Evolutionary conservation across 2,797 vertebrate species (phyloP).

Genomic region (Pseudomugil tenellus): DNA sequence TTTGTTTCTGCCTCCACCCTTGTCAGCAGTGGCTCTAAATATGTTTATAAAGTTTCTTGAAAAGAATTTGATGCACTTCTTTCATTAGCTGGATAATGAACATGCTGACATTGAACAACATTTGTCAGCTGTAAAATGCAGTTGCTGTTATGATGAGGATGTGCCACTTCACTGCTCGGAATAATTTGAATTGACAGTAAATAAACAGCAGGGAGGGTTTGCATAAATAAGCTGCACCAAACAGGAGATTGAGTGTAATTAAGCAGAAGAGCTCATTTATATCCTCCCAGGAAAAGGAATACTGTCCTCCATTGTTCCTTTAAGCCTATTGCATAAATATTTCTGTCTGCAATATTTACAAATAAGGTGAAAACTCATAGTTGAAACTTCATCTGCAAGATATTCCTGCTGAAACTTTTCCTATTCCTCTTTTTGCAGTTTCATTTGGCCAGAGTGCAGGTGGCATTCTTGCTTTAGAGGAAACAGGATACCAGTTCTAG

Average conservation of each 20-base stretch:
- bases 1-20: background rate
- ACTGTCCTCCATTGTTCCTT: slow-evolving; percentile 13
- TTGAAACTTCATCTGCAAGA: background rate
- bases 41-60: slow-evolving; percentile 1
- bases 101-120: background rate
- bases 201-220: slow-evolving; percentile 57
- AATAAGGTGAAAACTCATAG: background rate
- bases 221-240: slow-evolving; percentile 49
- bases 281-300: slow-evolving; percentile 14
- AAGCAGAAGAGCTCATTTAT: slow-evolving; percentile 40
- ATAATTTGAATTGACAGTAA: slow-evolving; percentile 48
- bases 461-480: background rate
- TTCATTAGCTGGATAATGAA: slow-evolving; percentile 19
- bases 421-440: too few species aligned
- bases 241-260: slow-evolving; percentile 48
- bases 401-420: background rate
- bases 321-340: background rate
- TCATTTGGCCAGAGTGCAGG: too few species aligned
- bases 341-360: background rate
- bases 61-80: slow-evolving; percentile 1
- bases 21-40: slow-evolving; percentile 8
- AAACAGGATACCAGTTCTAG: too few species aligned
- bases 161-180: slow-evolving; percentile 44
- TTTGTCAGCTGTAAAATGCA: slow-evolving; percentile 12
- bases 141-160: slow-evolving; percentile 20